A percentile compares a stretch with the other conserved stretches of the same genome.
Evolutionary conservation across 92 coral and sea anemone species (phyloP).

Genomic region (Palythoa grandis): DNA sequence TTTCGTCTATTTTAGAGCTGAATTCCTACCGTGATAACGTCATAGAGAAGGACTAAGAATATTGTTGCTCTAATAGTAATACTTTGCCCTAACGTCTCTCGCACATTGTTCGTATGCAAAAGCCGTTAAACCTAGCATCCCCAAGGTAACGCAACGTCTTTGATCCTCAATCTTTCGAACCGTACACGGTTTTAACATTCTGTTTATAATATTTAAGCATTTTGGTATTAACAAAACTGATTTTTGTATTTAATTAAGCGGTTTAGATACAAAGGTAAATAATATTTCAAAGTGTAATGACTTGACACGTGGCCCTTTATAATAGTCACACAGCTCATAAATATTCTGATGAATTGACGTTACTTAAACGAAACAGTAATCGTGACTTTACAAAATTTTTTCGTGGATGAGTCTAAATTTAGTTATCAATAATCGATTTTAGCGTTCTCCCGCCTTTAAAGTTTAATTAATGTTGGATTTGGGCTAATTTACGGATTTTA

Average conservation of each 20-base stretch:
- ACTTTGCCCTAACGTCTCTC: neutral
- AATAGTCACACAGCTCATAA: neutral
- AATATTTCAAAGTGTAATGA: slow-evolving; percentile 7
- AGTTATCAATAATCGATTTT: slow-evolving; percentile 5
- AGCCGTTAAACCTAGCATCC: neutral
- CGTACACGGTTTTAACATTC: too few relatives aligned
- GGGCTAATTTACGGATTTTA: neutral
- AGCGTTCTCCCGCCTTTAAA: neutral
- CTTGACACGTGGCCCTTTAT: slow-evolving; percentile 29
- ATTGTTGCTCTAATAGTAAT: neutral
- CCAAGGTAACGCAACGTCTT: neutral
- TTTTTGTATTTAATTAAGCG: neutral
- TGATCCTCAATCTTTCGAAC: neutral
- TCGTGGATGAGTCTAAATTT: slow-evolving; percentile 13
- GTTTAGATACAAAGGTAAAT: neutral
- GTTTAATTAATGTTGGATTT: neutral
- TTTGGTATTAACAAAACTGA: neutral
- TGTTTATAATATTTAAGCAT: neutral
- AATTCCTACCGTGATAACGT: neutral
- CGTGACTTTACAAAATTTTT: slow-evolving; percentile 22
- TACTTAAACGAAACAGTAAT: neutral
- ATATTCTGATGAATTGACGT: neutral
- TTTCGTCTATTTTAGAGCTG: neutral
- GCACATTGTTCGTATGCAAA: neutral
- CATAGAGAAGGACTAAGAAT: neutral